Evolutionary conservation across 2,113 vertebrate genomes (phyloP).

Genomic region (Serilophus lunatus): DNA sequence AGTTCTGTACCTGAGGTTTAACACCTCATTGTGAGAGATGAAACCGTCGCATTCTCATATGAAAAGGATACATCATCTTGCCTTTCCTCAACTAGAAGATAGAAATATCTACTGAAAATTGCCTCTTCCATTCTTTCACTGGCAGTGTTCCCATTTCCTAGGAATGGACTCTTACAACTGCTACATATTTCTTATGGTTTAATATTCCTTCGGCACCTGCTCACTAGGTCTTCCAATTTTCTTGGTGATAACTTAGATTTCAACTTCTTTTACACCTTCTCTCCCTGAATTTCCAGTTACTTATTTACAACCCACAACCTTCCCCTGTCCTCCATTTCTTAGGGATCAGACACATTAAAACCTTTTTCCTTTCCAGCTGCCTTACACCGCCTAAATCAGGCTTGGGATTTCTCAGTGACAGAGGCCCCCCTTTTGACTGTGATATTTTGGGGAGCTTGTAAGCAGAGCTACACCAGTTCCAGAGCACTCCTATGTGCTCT

Average conservation of each 20-base stretch:
- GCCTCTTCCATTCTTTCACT: neutral
- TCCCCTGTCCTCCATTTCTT: neutral
- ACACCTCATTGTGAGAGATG: neutral
- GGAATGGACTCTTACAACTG: neutral
- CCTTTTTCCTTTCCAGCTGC: neutral
- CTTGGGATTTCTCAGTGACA: neutral
- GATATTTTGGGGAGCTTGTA: neutral
- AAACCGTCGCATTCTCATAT: accelerated
- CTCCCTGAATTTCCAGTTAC: neutral
- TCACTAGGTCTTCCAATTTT: neutral
- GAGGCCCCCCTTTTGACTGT: neutral
- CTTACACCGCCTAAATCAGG: neutral
- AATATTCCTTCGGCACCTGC: neutral
- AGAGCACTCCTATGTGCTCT: neutral
- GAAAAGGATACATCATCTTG: neutral
- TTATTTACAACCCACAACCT: neutral
- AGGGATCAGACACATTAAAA: neutral
- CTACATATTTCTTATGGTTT: neutral
- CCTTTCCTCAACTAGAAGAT: neutral
- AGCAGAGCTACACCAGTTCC: neutral
- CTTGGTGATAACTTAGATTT: neutral
- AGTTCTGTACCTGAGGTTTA: neutral
- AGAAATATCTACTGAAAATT: neutral
- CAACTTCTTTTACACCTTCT: neutral
- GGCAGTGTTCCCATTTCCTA: neutral